Evolutionary conservation across 1,140 invertebrate genomes (phyloP), one percentile per base, ranked within the genome.

Genomic region (Drosophila oshimai): DNA sequence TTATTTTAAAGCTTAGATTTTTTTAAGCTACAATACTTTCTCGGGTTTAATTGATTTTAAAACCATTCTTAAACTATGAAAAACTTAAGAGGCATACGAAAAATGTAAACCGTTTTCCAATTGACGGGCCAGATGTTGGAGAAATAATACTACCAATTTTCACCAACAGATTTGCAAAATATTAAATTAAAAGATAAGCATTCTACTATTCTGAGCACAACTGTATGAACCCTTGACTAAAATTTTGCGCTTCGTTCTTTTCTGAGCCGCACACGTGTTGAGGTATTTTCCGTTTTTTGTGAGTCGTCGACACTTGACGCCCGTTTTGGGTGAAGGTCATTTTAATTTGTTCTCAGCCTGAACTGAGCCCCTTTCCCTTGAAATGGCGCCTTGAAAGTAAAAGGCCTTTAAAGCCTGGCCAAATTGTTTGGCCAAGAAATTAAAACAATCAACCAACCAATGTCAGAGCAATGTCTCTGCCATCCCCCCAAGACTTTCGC

Each of bases 271-370:
- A 70, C 74, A 78, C 81, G 81, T 84, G 75, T 45, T 86, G 61
- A 75, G 80, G 64, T 65, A 50, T 64, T 67, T 67, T 50, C 17
- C 57, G 20, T 60, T 39, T 54, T 60, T 81, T 76, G 71, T 68
- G 51, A 73, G 57, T 58, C 53, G 34, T 58, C 64, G 62, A 58
- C 74, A 68, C 67, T 86, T 60, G 53, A 58, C 49, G 74, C 65
- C 37, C 76, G 74, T 74, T 68, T 64, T 39, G 72, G 58, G 55
- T 69, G 75, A 86, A 86, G 80, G 80, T 87, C 76, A 80, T 80
- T 74, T 79, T 49, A 49, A 79, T 74, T 80, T 74, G 70, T 64
- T 58, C 54, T 34, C 15, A 4, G 15, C 28, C 60, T 18, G 15
- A 60, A 24, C 58, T 13, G 18, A 45, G n/a, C n/a, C 51, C 37